Evolutionary conservation across 2,797 vertebrate species (phyloP).

Genomic region (Capromys pilorides): DNA sequence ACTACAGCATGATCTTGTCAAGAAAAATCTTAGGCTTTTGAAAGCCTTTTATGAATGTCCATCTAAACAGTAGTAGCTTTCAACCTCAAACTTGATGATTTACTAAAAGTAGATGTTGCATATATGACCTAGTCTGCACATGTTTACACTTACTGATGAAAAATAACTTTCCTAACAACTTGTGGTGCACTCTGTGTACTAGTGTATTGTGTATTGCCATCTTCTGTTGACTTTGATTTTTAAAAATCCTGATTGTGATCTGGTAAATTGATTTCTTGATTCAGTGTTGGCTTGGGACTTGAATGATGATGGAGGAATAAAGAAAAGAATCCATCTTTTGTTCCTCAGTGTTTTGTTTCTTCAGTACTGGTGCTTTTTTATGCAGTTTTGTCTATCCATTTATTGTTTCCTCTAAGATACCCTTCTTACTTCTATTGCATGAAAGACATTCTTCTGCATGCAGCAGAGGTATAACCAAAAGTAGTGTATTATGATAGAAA

Average conservation of each 20-base stretch:
- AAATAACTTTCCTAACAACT: not conserved
- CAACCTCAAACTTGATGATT: constrained; percentile 24
- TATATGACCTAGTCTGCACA: not conserved
- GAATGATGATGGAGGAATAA: not conserved
- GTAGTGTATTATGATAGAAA: not conserved
- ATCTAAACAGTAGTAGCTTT: constrained; percentile 29
- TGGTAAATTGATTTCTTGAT: constrained; percentile 47
- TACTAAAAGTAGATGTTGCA: not conserved
- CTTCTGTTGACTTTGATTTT: not conserved
- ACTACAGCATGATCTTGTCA: not conserved
- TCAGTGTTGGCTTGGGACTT: not conserved
- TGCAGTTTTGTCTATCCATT: not conserved
- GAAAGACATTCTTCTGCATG: constrained; percentile 21
- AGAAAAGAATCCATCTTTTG: not conserved
- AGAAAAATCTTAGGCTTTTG: not conserved
- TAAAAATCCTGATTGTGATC: not conserved
- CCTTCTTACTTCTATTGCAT: not conserved
- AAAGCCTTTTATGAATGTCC: not conserved
- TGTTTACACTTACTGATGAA: not conserved
- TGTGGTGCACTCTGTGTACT: not conserved
- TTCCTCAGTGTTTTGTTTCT: constrained; percentile 6
- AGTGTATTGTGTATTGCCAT: not conserved
- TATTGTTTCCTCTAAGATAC: not conserved
- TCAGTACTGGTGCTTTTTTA: not conserved
- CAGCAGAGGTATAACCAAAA: not conserved